phyloP scores from a whole-genome alignment of 2,113 vertebrate genomes.

The Ceratotherium simum region DNA sequence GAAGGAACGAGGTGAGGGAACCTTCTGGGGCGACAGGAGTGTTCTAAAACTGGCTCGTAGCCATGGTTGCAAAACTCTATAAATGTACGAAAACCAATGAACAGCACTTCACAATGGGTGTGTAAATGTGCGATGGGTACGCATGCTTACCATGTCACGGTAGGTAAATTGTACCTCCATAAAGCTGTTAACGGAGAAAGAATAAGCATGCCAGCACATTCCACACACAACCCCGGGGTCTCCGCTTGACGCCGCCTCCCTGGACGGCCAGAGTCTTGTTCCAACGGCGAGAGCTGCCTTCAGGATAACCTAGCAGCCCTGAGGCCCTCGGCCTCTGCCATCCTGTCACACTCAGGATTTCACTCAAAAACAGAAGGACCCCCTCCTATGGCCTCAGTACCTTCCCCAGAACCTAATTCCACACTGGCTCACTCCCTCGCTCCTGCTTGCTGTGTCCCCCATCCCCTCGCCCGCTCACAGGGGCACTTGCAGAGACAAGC shows the following conservation, averaged over 20 bases:
- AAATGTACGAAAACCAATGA: background rate
- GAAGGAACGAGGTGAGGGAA: background rate
- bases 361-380: background rate
- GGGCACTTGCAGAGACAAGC: too few relatives aligned
- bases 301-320: background rate
- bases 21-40: background rate
- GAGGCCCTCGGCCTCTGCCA: background rate
- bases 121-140: too few relatives aligned
- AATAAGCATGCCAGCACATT: fast-evolving
- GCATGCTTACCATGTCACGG: fast-evolving
- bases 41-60: background rate
- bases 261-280: fast-evolving
- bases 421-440: too few relatives aligned
- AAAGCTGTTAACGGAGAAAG: fast-evolving
- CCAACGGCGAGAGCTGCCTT: background rate
- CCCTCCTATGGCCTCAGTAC: too few relatives aligned
- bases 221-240: fast-evolving
- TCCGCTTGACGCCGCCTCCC: background rate
- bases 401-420: background rate
- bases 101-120: background rate
- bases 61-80: background rate
- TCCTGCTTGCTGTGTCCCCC: too few relatives aligned
- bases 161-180: background rate
- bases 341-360: background rate
- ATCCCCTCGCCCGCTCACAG: too few relatives aligned